Conservation (phyloP, 2,797 vertebrate species). For the Naso thynnoides region DNA sequence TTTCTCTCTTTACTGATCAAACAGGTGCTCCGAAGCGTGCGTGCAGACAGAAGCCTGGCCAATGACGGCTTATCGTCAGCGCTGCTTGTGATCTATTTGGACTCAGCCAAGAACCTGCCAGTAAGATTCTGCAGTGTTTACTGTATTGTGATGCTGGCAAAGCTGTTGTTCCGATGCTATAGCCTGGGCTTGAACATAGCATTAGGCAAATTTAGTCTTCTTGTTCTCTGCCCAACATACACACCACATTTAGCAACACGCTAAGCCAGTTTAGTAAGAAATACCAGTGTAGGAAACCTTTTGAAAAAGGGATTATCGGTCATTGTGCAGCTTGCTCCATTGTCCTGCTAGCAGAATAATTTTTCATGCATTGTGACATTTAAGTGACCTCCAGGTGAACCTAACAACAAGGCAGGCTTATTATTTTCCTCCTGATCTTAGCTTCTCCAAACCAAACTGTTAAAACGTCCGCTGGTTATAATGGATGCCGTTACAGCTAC, state of each 20-base stretch:
- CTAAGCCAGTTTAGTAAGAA: conserved; percentile 46
- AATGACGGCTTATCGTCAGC: conserved; percentile 94
- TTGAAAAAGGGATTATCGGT: conserved; percentile 46
- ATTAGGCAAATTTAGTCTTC: conserved; percentile 11
- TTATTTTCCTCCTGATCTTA: not conserved
- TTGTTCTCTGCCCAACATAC: conserved; percentile 24
- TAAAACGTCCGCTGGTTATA: not conserved
- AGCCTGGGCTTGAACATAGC: conserved; percentile 9
- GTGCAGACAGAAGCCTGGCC: conserved; percentile 91
- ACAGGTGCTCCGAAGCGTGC: conserved; percentile 92
- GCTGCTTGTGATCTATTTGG: conserved; percentile 93
- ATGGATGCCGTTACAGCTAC: not conserved
- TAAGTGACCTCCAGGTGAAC: conserved; percentile 31
- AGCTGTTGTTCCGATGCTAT: conserved; percentile 3
- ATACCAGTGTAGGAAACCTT: conserved; percentile 11
- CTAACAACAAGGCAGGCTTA: not conserved
- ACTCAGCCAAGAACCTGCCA: conserved; percentile 95
- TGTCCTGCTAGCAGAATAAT: not conserved
- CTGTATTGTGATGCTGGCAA: not conserved
- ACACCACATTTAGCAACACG: conserved; percentile 3
- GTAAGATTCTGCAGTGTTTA: conserved; percentile 83
- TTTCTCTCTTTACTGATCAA: conserved; percentile 10
- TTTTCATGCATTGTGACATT: conserved; percentile 18
- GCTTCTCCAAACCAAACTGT: not conserved
- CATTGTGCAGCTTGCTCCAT: conserved; percentile 18